Evolutionary conservation across 2,797 vertebrate species (phyloP).

Genomic region (Pantherophis alleghaniensis): DNA sequence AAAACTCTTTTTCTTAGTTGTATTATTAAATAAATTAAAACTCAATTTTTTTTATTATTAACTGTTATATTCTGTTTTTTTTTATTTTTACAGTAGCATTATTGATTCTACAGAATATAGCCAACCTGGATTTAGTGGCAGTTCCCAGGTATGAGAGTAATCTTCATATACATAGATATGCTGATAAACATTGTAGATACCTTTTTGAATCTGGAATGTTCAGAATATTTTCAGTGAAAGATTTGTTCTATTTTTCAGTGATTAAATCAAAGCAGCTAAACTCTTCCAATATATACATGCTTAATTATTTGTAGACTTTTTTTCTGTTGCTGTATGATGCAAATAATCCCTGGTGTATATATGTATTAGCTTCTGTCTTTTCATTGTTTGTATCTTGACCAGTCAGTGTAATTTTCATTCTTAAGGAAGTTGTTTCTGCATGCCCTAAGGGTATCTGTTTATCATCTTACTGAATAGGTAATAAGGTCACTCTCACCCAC

Average conservation of each 20-base stretch:
- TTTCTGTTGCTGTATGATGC: background rate
- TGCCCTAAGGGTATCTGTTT: background rate
- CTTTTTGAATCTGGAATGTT: background rate
- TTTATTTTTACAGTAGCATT: slow-evolving; percentile 84
- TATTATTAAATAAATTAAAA: background rate
- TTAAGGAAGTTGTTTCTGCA: background rate
- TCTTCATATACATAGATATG: background rate
- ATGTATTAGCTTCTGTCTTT: background rate
- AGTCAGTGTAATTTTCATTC: background rate
- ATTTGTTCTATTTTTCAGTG: background rate
- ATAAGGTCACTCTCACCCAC: background rate
- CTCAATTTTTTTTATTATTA: background rate
- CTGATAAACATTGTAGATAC: background rate
- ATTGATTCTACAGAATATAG: slow-evolving; percentile 92
- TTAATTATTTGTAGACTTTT: background rate
- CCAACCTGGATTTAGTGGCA: slow-evolving; percentile 90
- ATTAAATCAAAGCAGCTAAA: background rate
- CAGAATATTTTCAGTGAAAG: background rate
- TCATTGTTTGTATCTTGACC: background rate
- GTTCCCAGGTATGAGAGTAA: slow-evolving; percentile 80
- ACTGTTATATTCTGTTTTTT: slow-evolving; percentile 7
- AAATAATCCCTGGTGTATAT: background rate
- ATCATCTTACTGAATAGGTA: background rate
- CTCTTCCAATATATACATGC: background rate
- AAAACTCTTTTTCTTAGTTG: background rate